Evolutionary conservation across 1,140 invertebrate genomes (phyloP), one percentile per base, ranked within the genome.

Genomic region (Marisa cornuarietis): DNA sequence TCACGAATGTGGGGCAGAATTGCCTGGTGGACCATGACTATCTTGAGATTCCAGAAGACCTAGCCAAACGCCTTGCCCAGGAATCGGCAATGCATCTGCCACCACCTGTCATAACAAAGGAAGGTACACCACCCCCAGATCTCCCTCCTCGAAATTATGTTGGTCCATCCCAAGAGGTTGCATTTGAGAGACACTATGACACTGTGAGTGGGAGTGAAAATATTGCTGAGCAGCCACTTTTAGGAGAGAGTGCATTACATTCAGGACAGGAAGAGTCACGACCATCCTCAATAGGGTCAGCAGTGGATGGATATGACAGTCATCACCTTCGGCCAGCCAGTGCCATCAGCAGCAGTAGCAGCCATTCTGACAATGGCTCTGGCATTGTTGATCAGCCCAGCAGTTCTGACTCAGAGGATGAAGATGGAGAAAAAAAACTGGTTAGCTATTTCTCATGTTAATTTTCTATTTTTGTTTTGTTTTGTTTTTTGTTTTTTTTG

Each of bases 11-110:
- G 76, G 51, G 42, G 79, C 49, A 62, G 78, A 58, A 79, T 71
- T 24, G 62, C 72, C 61, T 82, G 77, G 58, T 73, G 10, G 83
- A 85, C 61, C 71, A 84, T 62, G 83, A 76, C 26, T 86, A 85
- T 62, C 84, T 83, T 72, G 84, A 86, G 81, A 86, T 86, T 63
- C 76, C 83, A 11, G 84, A 85, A 18, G 58, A 68, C 74, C 18
- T 52, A 62, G 31, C 54, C 81, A 58, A 62, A 54, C 54, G n/a
- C 73, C 63, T 78, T 22, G 61, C 69, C 24, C 54, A 58, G 69
- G 63, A 71, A 31, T 14, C 71, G 20, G 14, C 9, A 14, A 69
- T 63, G 54, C 52, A 16, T 14, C n/a, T 62, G 49, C 68, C 58
- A n/a, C 31, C 74, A 49, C 18, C 71, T 14, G n/a, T 5, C 62